These are phyloP conservation scores for Silurus lanzhouensis DNA, from an alignment of 2,797 vertebrate genomes.

Conservation along the genomic window DNA sequence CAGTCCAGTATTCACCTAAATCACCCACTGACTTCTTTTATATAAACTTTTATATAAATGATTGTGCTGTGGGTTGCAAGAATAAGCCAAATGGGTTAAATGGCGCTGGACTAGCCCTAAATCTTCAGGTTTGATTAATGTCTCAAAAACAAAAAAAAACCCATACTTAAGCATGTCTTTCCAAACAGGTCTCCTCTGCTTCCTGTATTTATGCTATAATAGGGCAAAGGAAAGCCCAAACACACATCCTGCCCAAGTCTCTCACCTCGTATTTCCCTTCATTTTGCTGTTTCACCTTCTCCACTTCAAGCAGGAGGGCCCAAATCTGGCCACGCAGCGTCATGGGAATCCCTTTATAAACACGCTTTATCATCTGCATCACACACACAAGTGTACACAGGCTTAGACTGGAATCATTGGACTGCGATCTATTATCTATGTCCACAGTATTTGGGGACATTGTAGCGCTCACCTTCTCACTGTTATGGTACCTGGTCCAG, in stretches of 20 bases:
- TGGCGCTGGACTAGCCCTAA: neutral
- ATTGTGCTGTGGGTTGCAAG: neutral
- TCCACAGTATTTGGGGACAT: neutral
- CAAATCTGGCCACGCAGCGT: conserved; percentile 84
- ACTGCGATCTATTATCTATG: conserved; percentile 31
- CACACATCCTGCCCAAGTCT: conserved; percentile 2
- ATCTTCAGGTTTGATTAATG: neutral
- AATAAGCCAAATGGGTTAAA: neutral
- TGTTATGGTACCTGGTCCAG: conserved; percentile 85
- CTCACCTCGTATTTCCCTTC: conserved; percentile 83
- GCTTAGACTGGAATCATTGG: neutral
- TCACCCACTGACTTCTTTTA: neutral
- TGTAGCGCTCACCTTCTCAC: conserved; percentile 76
- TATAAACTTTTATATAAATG: neutral
- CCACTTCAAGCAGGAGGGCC: conserved; percentile 80
- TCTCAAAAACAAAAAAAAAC: neutral
- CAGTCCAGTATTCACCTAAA: neutral
- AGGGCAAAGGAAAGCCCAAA: conserved; percentile 21
- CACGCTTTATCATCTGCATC: conserved; percentile 77
- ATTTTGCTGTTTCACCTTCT: conserved; percentile 80
- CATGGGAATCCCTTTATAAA: conserved; percentile 85
- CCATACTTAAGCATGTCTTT: neutral
- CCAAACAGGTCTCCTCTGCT: neutral
- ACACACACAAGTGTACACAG: conserved; percentile 14
- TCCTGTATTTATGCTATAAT: conserved; percentile 16